These are phyloP conservation scores for Pinctada fucata DNA, from an alignment of 2,888 invertebrate species.

Conservation along the genomic window DNA sequence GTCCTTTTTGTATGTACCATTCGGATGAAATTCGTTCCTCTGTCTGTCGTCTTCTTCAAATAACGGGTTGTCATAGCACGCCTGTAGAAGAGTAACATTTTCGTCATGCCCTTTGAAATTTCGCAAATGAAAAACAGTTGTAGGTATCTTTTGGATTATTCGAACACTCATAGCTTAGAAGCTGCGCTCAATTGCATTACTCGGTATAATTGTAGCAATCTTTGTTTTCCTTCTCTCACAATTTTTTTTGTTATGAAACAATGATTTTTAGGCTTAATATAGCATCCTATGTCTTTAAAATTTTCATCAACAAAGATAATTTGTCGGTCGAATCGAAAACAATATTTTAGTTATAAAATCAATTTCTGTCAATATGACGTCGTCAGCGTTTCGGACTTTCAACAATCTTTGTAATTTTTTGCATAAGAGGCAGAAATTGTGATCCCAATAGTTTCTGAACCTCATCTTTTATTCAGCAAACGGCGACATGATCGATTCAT, in stretches of 20 bases:
- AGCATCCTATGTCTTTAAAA: no score
- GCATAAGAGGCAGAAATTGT: not conserved
- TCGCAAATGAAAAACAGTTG: constrained; percentile 50
- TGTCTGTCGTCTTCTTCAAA: constrained; percentile 60
- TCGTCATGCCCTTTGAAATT: constrained; percentile 59
- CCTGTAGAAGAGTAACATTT: constrained; percentile 68
- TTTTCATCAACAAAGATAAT: no score
- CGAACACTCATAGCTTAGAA: constrained; percentile 31
- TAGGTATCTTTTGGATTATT: constrained; percentile 51
- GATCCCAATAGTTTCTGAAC: not conserved
- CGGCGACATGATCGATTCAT: not conserved
- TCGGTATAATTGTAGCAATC: no score
- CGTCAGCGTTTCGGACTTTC: no score
- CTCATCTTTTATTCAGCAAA: not conserved
- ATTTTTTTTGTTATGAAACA: no score
- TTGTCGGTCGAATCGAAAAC: no score
- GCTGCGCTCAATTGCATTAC: no score
- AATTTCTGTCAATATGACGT: no score
- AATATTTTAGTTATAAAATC: no score
- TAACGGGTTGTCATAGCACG: constrained; percentile 70
- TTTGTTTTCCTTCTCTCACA: no score
- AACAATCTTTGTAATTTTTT: no score
- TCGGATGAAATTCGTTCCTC: constrained; percentile 23
- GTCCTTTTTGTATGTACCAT: constrained; percentile 21
- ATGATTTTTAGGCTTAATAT: no score